Percentiles rank a stretch among this genome's conserved stretches.
Conservation (phyloP, 2,888 invertebrate species). For the Panopea generosa region DNA sequence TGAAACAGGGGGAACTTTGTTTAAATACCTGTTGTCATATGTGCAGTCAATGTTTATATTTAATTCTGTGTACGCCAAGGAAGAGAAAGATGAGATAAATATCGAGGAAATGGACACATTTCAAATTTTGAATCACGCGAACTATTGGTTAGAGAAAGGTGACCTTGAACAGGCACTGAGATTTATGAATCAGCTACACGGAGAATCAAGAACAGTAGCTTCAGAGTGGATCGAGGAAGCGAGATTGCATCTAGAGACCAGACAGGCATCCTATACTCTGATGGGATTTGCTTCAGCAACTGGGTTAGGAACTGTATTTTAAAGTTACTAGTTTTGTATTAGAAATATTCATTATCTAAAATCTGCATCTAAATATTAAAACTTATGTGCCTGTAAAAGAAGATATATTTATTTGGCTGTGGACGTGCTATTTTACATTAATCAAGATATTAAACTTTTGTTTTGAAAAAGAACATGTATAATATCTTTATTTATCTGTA, state of each 20-base stretch:
- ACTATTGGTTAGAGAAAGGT: constrained; percentile 94
- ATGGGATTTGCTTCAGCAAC: constrained; percentile 88
- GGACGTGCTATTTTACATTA: no score
- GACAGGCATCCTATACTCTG: constrained; percentile 95
- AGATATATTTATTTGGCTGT: no score
- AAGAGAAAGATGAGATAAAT: constrained; percentile 71
- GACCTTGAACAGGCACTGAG: constrained; percentile 93
- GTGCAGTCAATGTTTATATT: constrained; percentile 92
- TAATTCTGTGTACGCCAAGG: constrained; percentile 86
- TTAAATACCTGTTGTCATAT: constrained; percentile 92
- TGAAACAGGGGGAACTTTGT: constrained; percentile 92
- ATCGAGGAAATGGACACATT: constrained; percentile 90
- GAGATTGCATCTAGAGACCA: constrained; percentile 93
- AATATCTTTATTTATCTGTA: no score
- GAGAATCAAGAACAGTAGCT: constrained; percentile 94
- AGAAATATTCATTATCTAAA: no score
- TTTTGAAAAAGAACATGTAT: no score
- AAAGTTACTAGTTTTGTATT: constrained; percentile 8
- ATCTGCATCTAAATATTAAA: no score
- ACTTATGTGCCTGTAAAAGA: no score
- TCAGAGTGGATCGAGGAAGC: constrained; percentile 95
- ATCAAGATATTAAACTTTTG: no score
- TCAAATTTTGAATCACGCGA: constrained; percentile 94
- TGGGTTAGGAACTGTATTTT: constrained; percentile 82
- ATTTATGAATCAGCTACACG: constrained; percentile 93